A percentile compares a stretch with the other conserved stretches of the same genome.
phyloP scores from a whole-genome alignment of 2,113 vertebrate genomes.

The Circaetus cinerascens region DNA sequence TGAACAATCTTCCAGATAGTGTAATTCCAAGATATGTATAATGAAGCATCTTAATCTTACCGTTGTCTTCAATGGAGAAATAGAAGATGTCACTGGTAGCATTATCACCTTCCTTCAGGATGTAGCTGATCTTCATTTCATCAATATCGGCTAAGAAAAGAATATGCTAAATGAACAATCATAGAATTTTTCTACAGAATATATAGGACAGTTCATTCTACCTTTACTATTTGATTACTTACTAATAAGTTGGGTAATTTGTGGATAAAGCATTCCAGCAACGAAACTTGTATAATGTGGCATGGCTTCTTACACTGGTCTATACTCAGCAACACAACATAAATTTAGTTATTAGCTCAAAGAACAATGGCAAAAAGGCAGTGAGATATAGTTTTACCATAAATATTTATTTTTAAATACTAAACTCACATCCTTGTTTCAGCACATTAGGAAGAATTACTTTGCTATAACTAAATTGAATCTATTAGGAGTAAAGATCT shows the following conservation, averaged over 20 bases:
- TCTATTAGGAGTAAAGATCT: neutral
- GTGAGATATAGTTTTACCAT: neutral
- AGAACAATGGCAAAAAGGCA: neutral
- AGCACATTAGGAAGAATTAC: neutral
- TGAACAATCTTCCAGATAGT: neutral
- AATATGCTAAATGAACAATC: neutral
- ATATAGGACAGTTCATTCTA: neutral
- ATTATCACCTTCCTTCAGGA: slow-evolving; percentile 79
- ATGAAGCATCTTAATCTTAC: slow-evolving; percentile 65
- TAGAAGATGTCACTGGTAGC: slow-evolving; percentile 84
- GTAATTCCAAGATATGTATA: neutral
- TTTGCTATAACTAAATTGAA: neutral
- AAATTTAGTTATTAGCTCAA: neutral
- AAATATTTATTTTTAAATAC: neutral
- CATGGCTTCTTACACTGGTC: neutral
- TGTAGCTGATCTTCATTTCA: slow-evolving; percentile 83
- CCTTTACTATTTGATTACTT: neutral
- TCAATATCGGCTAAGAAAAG: slow-evolving; percentile 78
- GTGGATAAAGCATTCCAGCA: neutral
- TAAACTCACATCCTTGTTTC: neutral
- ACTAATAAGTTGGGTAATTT: neutral
- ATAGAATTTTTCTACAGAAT: neutral
- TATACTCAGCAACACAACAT: neutral
- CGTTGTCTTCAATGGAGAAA: slow-evolving; percentile 83
- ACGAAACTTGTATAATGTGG: neutral